Evolutionary conservation across 2,888 invertebrate species (phyloP).

Genomic region (Lasioglossum morio): DNA sequence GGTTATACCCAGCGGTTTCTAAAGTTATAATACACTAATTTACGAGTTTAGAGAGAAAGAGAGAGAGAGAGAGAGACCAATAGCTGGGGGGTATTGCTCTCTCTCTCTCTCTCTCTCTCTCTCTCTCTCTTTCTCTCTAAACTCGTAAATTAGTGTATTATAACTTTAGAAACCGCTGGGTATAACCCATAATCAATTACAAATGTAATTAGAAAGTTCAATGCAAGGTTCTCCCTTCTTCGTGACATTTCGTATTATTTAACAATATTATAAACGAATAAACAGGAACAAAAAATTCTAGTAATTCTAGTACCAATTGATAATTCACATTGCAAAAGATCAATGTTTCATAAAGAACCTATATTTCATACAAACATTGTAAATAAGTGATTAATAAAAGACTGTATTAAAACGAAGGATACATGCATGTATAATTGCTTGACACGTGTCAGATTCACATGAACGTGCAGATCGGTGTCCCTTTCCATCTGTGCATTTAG

Average conservation of each 20-base stretch:
- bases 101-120: no score
- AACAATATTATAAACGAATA: neutral
- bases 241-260: neutral
- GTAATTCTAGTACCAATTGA: neutral
- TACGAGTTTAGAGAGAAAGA: no score
- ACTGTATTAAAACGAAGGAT: neutral
- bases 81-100: no score
- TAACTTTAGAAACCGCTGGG: neutral
- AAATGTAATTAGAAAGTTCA: neutral
- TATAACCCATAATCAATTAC: neutral
- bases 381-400: neutral
- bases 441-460: neutral
- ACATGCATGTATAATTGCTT: neutral
- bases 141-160: no score
- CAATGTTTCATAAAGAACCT: neutral
- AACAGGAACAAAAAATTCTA: neutral
- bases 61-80: no score
- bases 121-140: no score
- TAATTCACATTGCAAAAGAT: neutral
- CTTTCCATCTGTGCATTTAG: neutral
- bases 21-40: no score
- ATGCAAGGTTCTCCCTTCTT: neutral
- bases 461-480: neutral
- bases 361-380: neutral
- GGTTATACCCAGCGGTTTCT: no score